phyloP scores from a whole-genome alignment of 2,113 vertebrate species.

The Chaetops frenatus region DNA sequence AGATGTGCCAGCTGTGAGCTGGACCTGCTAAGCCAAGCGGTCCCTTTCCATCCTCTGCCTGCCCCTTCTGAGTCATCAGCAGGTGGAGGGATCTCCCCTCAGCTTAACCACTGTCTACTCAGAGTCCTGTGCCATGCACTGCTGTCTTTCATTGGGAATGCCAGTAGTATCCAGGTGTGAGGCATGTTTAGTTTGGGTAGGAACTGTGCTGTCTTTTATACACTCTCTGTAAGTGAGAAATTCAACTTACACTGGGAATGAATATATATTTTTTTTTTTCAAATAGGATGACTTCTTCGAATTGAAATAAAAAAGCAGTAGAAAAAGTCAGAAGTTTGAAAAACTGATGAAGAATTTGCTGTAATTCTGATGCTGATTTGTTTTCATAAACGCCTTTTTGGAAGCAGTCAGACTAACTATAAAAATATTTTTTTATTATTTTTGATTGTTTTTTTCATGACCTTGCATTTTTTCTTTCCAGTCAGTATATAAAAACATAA shows the following conservation, averaged over 20 bases:
- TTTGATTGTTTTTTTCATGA: slow-evolving; percentile 2
- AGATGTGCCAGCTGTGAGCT: neutral
- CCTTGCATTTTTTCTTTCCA: neutral
- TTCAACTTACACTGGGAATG: neutral
- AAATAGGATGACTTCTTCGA: neutral
- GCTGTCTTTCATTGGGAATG: neutral
- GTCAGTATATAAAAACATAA: neutral
- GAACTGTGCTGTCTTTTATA: neutral
- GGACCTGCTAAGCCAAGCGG: neutral
- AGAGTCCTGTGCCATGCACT: neutral
- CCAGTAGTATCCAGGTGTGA: neutral
- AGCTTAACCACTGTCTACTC: neutral
- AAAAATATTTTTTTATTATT: neutral
- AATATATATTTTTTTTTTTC: neutral
- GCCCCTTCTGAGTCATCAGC: neutral
- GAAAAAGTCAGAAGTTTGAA: neutral
- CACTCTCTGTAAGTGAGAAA: neutral
- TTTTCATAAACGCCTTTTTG: slow-evolving; percentile 16
- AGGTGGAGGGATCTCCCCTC: neutral
- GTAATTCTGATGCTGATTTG: neutral
- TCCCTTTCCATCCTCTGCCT: neutral
- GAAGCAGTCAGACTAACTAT: neutral
- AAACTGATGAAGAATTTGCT: neutral
- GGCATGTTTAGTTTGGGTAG: neutral
- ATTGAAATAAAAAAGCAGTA: neutral